phyloP scores from a whole-genome alignment of 2,888 invertebrate genomes.

The Ophion ellenae region DNA sequence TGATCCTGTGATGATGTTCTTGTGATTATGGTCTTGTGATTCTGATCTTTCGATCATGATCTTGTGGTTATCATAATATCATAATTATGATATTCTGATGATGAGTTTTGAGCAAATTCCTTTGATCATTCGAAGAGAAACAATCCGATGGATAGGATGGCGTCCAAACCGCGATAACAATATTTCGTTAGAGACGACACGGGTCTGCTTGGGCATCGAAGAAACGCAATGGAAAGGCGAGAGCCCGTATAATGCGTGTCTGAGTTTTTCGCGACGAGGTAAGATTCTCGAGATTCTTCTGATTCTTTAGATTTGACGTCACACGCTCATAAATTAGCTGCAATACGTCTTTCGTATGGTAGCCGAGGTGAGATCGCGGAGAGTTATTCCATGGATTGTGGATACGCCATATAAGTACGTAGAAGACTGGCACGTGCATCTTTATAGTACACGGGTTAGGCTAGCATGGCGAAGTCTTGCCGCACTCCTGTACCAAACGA shows the following conservation, averaged over 20 bases:
- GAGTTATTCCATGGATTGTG: conserved; percentile 24
- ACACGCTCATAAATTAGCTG: conserved; percentile 72
- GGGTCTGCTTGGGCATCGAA: not conserved
- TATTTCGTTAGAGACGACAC: not conserved
- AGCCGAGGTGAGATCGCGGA: conserved; percentile 47
- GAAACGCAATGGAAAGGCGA: not conserved
- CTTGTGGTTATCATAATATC: too few relatives aligned
- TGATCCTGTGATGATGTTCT: too few relatives aligned
- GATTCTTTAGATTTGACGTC: conserved; percentile 59
- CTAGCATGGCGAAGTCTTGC: conserved; percentile 4
- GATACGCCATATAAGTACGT: conserved; percentile 19
- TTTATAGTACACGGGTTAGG: conserved; percentile 11
- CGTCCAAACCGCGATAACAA: not conserved
- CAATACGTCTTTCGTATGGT: conserved; percentile 76
- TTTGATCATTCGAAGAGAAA: not conserved
- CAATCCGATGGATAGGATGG: not conserved
- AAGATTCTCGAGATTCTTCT: conserved; percentile 65
- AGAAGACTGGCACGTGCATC: conserved; percentile 21
- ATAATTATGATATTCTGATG: too few relatives aligned
- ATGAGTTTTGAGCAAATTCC: too few relatives aligned
- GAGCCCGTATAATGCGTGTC: conserved; percentile 22
- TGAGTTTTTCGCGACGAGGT: conserved; percentile 70
- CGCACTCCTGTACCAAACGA: conserved; percentile 27
- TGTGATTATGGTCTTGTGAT: too few relatives aligned
- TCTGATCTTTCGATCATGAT: too few relatives aligned